These are phyloP conservation scores for Digitonthophagus gazella DNA, from an alignment of 2,888 invertebrate genomes.

Conservation along the genomic window DNA sequence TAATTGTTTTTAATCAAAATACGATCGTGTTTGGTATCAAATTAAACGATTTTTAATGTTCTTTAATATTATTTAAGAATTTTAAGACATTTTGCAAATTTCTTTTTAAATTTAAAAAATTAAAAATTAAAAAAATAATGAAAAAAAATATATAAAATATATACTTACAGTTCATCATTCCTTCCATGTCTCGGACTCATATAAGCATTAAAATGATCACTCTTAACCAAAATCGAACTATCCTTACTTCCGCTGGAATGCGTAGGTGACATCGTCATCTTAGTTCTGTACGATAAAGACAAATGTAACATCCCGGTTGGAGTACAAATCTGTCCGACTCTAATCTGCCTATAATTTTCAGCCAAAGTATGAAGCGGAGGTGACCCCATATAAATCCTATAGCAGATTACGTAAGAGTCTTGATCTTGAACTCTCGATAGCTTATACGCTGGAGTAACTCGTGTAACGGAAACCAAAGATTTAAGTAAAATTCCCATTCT, in stretches of 20 bases:
- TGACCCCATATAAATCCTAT: conserved; percentile 79
- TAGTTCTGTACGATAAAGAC: conserved; percentile 83
- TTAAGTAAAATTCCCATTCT: conserved; percentile 90
- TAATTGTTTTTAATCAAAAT: too few relatives aligned
- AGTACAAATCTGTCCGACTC: conserved; percentile 84
- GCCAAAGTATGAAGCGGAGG: conserved; percentile 74
- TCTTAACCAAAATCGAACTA: conserved; percentile 79
- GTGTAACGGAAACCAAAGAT: conserved; percentile 83
- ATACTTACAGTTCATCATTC: conserved; percentile 58
- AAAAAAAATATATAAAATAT: conserved; percentile 6
- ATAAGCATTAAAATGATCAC: conserved; percentile 80
- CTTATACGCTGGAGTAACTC: conserved; percentile 92
- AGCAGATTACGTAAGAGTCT: conserved; percentile 87
- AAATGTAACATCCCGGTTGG: conserved; percentile 82
- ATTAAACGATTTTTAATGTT: too few relatives aligned
- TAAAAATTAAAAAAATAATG: background rate
- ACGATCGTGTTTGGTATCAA: too few relatives aligned
- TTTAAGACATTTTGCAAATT: too few relatives aligned
- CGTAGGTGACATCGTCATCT: conserved; percentile 87
- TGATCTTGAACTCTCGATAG: conserved; percentile 83
- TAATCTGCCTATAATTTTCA: conserved; percentile 74
- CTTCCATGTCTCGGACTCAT: conserved; percentile 67
- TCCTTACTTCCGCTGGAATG: conserved; percentile 59
- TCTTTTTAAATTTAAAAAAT: background rate
- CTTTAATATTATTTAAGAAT: too few relatives aligned